Conservation (phyloP, 1,140 invertebrate genomes). For the Pseudomyrmex cubaensis region DNA sequence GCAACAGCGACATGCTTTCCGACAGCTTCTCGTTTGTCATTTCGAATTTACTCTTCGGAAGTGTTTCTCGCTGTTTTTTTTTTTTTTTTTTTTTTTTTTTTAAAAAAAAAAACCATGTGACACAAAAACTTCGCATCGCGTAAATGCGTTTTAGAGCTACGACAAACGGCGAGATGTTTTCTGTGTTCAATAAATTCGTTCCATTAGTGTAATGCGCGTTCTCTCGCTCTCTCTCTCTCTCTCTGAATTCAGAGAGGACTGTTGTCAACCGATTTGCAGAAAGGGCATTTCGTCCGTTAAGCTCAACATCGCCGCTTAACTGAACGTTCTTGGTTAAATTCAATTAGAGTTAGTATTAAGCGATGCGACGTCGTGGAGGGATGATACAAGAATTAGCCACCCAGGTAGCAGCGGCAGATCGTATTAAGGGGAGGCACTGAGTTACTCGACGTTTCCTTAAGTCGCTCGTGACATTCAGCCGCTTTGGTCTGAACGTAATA, state of each 20-base stretch:
- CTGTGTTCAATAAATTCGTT: not conserved
- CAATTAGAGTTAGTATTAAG: constrained; percentile 71
- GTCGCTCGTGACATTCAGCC: not conserved
- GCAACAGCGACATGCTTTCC: not conserved
- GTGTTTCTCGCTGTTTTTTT: too few relatives aligned
- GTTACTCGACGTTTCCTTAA: constrained; percentile 63
- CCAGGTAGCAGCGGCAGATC: constrained; percentile 29
- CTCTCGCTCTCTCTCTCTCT: not conserved
- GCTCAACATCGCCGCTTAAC: constrained; percentile 66
- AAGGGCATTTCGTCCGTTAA: constrained; percentile 36
- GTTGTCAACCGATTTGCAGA: constrained; percentile 67
- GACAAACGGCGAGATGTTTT: too few relatives aligned
- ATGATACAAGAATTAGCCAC: constrained; percentile 72
- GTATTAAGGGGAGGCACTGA: constrained; percentile 42
- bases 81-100: too few relatives aligned
- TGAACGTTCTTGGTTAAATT: constrained; percentile 62
- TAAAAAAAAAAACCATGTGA: too few relatives aligned
- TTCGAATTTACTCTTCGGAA: too few relatives aligned
- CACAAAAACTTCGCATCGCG: too few relatives aligned
- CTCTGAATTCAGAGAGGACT: constrained; percentile 19
- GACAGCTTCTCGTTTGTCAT: not conserved
- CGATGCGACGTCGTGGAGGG: constrained; percentile 38
- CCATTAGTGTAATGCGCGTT: not conserved
- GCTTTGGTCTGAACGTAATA: constrained; percentile 20
- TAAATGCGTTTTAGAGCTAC: too few relatives aligned